phyloP scores from a whole-genome alignment of 2,888 invertebrate genomes.

The Alloplasta piceator region DNA sequence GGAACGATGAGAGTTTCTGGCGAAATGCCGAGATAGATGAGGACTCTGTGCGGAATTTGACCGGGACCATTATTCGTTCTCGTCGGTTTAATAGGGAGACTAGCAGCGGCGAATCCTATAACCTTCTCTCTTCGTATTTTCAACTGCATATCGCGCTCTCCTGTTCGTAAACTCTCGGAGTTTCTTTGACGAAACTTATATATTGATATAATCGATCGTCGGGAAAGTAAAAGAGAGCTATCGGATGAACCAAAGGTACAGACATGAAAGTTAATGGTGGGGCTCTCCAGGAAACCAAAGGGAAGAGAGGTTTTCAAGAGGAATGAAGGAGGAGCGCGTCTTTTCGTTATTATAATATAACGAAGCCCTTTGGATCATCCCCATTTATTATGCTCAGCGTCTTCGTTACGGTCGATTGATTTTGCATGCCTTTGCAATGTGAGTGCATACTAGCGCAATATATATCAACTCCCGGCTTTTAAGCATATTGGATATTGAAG shows the following conservation, averaged over 20 bases:
- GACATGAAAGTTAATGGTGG: no score
- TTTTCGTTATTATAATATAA: slow-evolving; percentile 50
- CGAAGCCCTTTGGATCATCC: slow-evolving; percentile 42
- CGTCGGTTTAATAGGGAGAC: slow-evolving; percentile 42
- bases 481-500: slow-evolving; percentile 27
- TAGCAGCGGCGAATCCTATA: slow-evolving; percentile 4
- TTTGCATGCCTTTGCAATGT: slow-evolving; percentile 39
- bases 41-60: slow-evolving; percentile 47
- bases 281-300: no score
- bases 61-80: slow-evolving; percentile 52
- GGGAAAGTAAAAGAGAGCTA: slow-evolving; percentile 35
- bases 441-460: slow-evolving; percentile 10
- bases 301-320: neutral
- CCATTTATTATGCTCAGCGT: slow-evolving; percentile 50
- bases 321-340: slow-evolving; percentile 2
- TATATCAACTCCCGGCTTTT: neutral
- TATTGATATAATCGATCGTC: slow-evolving; percentile 67
- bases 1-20: slow-evolving; percentile 67
- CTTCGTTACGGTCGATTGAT: slow-evolving; percentile 56
- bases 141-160: neutral
- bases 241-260: no score
- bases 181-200: slow-evolving; percentile 60
- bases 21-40: slow-evolving; percentile 59
- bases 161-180: slow-evolving; percentile 30
- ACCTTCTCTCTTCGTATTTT: neutral